These are phyloP conservation scores for Cochlearius cochlearius DNA, from an alignment of 2,113 vertebrate genomes.

Conservation along the genomic window DNA sequence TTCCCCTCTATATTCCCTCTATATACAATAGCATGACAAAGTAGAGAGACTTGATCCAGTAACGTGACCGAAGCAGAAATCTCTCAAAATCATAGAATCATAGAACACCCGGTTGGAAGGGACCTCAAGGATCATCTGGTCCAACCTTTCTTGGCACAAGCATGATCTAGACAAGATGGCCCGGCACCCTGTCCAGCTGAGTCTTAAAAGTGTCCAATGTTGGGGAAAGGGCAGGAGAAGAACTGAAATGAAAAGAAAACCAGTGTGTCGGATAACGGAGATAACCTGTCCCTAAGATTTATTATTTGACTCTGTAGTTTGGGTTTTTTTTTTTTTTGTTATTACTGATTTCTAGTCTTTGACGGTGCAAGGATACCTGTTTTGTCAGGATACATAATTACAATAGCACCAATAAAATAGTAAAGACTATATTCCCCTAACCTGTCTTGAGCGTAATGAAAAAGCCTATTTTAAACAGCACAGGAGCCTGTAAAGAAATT, in stretches of 20 bases:
- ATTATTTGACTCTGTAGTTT: not conserved
- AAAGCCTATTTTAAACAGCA: not conserved
- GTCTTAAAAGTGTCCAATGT: not conserved
- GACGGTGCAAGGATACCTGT: not conserved
- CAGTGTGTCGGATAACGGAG: not conserved
- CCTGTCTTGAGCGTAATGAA: not conserved
- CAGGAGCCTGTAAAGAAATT: not conserved
- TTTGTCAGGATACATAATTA: not conserved
- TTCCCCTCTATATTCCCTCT: not conserved
- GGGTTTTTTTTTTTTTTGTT: not conserved
- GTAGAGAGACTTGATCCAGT: not conserved
- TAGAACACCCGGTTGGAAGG: not conserved
- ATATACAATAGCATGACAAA: not conserved
- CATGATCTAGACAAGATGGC: not conserved
- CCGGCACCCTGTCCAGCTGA: not conserved
- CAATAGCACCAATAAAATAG: not conserved
- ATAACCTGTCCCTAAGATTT: not conserved
- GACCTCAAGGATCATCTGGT: not conserved
- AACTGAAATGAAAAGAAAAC: not conserved
- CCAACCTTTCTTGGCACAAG: not conserved
- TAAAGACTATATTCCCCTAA: not conserved
- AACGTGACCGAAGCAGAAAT: not conserved
- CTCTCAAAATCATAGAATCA: not conserved
- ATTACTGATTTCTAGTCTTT: not conserved
- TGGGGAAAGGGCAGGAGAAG: not conserved